Base-by-base conservation (phyloP, 2,113 vertebrate genomes). In the Bubo blakistoni region DNA sequence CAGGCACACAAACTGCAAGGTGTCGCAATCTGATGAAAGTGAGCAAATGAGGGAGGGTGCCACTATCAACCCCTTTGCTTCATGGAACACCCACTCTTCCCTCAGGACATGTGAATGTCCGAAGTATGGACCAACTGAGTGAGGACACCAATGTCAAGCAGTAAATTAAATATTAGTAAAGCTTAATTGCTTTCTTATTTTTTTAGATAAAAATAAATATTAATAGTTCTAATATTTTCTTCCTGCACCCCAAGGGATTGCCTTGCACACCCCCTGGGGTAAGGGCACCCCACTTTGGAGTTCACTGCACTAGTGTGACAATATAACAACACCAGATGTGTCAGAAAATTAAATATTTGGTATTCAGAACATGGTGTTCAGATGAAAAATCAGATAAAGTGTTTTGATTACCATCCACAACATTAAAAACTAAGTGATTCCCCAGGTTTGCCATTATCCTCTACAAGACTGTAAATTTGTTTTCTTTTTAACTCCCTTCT, bases 181-280 rank as follows among this genome's bases (percentile, higher is more conserved):
- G 18, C 9, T 78, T 65, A 9, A 76, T 24, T 29, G 52, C 3
- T 40, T 61, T 51, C 11, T 62, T 66, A n/a, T 36, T 81, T 85
- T 54, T 54, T 44, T 11, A 57, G 13, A 51, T n/a, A 66, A 73
- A 71, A 57, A 46, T 19, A 65, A 40, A 3, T 29, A 78, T 22
- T 59, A 66, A 59, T 9, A 55, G 5, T 49, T 44, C 24, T 42
- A 62, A 5, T 27, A 22, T 30, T 78, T 78, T 79, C 19, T 67
- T 73, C n/a, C 11, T 0, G 0, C 20, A 34, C 7, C 8, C 9
- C 22, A 63, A 5, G 7, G 17, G 21, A 66, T 32, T 30, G 58
- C n/a, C 38, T 59, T 58, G 34, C 18, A 40, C 10, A 29, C 2
- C 6, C 20, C 24, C 13, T 30, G 21, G 18, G 8, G 4, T 49